A percentile compares a stretch with the other conserved stretches of the same genome.
Conservation (phyloP, 2,797 vertebrate species). For the Ataeniobius toweri region DNA sequence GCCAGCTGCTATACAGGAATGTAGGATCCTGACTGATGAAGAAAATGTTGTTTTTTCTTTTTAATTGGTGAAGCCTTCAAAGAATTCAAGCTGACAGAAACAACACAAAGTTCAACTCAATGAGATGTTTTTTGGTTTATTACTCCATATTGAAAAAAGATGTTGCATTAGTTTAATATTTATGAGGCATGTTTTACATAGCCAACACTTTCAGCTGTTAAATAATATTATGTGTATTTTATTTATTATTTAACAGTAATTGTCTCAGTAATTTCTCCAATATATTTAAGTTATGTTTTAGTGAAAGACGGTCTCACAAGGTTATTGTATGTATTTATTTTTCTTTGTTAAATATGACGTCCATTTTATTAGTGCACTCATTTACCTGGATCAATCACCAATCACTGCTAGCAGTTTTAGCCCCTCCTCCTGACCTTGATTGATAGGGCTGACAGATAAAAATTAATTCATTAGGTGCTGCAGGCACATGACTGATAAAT, state of each 20-base stretch:
- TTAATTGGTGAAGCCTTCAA: not conserved
- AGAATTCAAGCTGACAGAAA: not conserved
- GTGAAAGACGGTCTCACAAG: not conserved
- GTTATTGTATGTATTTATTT: not conserved
- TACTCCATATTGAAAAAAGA: not conserved
- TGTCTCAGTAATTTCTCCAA: not conserved
- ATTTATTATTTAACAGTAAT: not conserved
- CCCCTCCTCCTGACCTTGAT: not conserved
- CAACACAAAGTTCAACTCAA: not conserved
- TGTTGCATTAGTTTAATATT: not conserved
- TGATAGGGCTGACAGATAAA: not conserved
- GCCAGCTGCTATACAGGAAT: not conserved
- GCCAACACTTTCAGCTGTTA: not conserved
- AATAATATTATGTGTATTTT: too few species aligned
- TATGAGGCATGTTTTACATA: too few species aligned
- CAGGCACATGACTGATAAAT: not conserved
- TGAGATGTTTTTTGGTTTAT: not conserved
- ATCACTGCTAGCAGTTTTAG: not conserved
- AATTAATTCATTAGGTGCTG: not conserved
- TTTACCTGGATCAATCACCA: not conserved
- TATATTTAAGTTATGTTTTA: not conserved
- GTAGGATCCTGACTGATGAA: not conserved
- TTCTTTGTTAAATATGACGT: not conserved
- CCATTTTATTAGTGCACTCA: not conserved
- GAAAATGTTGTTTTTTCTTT: not conserved